Evolutionary conservation across 2,797 vertebrate genomes (phyloP).

Genomic region (Nyctibius grandis): DNA sequence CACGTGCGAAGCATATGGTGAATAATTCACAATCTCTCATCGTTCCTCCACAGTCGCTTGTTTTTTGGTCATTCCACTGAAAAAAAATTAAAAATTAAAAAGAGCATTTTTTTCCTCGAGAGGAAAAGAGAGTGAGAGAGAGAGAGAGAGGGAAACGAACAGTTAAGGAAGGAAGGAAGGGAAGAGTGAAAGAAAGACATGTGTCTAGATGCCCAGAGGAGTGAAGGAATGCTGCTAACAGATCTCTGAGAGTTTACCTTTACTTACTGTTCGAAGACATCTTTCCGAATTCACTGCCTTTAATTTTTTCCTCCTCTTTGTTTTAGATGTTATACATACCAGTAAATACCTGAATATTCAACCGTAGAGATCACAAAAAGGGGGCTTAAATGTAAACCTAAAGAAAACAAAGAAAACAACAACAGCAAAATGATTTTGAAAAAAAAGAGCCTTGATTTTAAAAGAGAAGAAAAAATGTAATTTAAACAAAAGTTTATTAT

Average conservation of each 20-base stretch:
- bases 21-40: constrained; percentile 69
- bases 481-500: constrained; percentile 83
- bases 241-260: constrained; percentile 77
- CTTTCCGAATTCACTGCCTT: constrained; percentile 84
- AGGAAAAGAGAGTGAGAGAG: neutral
- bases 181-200: neutral
- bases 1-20: constrained; percentile 67
- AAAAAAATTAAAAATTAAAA: neutral
- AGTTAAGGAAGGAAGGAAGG: constrained; percentile 16
- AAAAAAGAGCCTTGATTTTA: constrained; percentile 82
- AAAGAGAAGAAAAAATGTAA: constrained; percentile 81
- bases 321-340: constrained; percentile 75
- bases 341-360: constrained; percentile 74
- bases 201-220: neutral
- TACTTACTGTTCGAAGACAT: constrained; percentile 80
- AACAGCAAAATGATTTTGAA: constrained; percentile 73
- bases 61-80: constrained; percentile 73
- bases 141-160: constrained; percentile 40
- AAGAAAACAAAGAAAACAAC: constrained; percentile 14
- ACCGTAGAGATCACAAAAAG: constrained; percentile 74
- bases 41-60: constrained; percentile 72
- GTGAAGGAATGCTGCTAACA: constrained; percentile 72
- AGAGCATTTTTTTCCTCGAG: constrained; percentile 22
- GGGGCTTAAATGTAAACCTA: constrained; percentile 78
- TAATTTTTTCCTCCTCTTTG: constrained; percentile 75